Evolutionary conservation across 2,888 invertebrate genomes (phyloP).

Genomic region (Prenolepis imparis): DNA sequence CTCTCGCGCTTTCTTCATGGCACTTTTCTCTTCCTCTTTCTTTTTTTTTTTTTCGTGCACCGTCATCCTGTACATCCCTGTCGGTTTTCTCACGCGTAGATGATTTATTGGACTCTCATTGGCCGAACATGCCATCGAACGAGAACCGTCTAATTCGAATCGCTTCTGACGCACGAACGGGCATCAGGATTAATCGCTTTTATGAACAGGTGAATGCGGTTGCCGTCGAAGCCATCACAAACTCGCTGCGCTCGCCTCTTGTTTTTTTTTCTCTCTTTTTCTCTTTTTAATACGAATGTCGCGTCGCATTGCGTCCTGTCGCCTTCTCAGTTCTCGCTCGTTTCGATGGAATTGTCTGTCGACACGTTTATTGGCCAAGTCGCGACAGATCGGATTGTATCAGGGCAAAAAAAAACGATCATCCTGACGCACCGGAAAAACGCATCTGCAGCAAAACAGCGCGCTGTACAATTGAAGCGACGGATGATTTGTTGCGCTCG

Average conservation of each 20-base stretch:
- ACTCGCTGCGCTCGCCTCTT: constrained; percentile 42
- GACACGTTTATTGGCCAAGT: constrained; percentile 55
- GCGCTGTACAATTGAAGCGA: constrained; percentile 39
- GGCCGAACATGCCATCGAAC: constrained; percentile 63
- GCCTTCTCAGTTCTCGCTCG: constrained; percentile 27
- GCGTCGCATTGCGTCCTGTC: neutral
- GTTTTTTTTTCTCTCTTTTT: constrained; percentile 41
- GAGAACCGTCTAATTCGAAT: constrained; percentile 73
- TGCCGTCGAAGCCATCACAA: constrained; percentile 56
- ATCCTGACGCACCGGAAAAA: constrained; percentile 47
- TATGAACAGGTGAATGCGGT: constrained; percentile 71
- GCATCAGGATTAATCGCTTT: constrained; percentile 72
- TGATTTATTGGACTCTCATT: constrained; percentile 75
- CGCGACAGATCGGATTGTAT: constrained; percentile 46
- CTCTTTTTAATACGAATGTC: constrained; percentile 26
- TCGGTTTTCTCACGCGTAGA: constrained; percentile 63
- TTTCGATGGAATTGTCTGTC: constrained; percentile 43
- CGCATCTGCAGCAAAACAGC: constrained; percentile 50
- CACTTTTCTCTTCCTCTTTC: constrained; percentile 13
- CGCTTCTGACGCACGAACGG: constrained; percentile 66
- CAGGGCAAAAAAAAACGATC: constrained; percentile 38
- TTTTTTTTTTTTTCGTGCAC: constrained; percentile 3
- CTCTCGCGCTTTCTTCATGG: neutral
- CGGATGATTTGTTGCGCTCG: constrained; percentile 43
- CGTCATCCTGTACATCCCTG: constrained; percentile 35